Conservation (phyloP, 2,888 invertebrate species). For the Dichetophora obliterata region DNA sequence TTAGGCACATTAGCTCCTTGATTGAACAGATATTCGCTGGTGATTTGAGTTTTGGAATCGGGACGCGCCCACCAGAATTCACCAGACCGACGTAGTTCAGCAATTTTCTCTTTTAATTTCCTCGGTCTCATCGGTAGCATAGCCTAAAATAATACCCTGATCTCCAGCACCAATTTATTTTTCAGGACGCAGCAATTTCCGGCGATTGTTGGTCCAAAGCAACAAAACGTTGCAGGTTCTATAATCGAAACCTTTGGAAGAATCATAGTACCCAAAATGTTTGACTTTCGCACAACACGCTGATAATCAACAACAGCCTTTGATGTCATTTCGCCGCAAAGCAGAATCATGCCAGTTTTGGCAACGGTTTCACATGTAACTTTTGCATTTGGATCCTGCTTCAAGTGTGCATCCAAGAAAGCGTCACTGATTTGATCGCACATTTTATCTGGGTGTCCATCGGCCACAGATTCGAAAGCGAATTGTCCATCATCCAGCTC, state of each 20-base stretch:
- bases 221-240: slow-evolving; percentile 99
- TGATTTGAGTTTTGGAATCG: slow-evolving; percentile 96
- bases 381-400: slow-evolving; percentile 95
- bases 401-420: slow-evolving; percentile 92
- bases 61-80: slow-evolving; percentile 96
- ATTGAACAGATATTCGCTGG: slow-evolving; percentile 93
- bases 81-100: slow-evolving; percentile 88
- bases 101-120: slow-evolving; percentile 92
- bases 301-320: slow-evolving; percentile 98
- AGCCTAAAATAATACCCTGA: slow-evolving; percentile 99
- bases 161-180: slow-evolving; percentile 98
- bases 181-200: slow-evolving; percentile 93
- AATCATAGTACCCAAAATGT: slow-evolving; percentile 99
- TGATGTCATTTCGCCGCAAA: slow-evolving; percentile 99
- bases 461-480: slow-evolving; percentile 97
- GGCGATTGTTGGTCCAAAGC: slow-evolving; percentile 97
- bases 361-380: slow-evolving; percentile 99
- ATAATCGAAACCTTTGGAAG: slow-evolving; percentile 99
- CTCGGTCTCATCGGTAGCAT: slow-evolving; percentile 98
- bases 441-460: slow-evolving; percentile 99
- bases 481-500: slow-evolving; percentile 85
- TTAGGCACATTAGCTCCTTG: slow-evolving; percentile 94
- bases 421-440: slow-evolving; percentile 98
- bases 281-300: slow-evolving; percentile 96
- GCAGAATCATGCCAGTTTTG: slow-evolving; percentile 98